These are phyloP conservation scores for Atta colombica DNA, from an alignment of 1,140 invertebrate species.

Conservation along the genomic window DNA sequence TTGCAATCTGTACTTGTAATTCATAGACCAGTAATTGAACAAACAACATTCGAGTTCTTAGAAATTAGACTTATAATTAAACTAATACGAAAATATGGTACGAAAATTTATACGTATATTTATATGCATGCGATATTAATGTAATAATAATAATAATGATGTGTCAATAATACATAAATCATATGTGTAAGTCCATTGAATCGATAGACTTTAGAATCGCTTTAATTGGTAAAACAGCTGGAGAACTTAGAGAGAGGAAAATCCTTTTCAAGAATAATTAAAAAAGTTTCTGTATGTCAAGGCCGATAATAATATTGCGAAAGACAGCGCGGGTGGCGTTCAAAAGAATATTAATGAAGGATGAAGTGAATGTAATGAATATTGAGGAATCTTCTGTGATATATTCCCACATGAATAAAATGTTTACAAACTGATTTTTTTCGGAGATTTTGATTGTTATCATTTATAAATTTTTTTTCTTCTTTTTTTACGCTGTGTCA, in stretches of 20 bases:
- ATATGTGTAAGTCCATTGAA: no score
- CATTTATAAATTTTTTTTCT: neutral
- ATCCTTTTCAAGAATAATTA: neutral
- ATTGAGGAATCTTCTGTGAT: conserved; percentile 3
- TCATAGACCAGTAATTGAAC: no score
- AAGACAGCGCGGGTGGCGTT: neutral
- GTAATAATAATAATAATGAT: no score
- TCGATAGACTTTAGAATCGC: no score
- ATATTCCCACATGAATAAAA: conserved; percentile 17
- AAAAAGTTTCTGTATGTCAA: conserved; percentile 27
- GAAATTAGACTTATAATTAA: no score
- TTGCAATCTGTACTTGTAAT: no score
- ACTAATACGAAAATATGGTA: no score
- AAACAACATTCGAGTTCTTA: no score
- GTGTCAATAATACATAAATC: no score
- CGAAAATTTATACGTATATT: no score
- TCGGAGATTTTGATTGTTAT: conserved; percentile 16
- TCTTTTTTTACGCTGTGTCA: neutral
- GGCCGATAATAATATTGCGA: conserved; percentile 30
- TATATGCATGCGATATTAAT: no score
- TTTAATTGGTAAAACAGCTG: neutral
- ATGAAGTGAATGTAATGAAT: neutral
- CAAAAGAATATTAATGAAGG: conserved; percentile 19
- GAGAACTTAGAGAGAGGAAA: neutral
- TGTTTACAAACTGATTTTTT: neutral